phyloP scores from a whole-genome alignment of 2,888 invertebrate species.

The Pheosia tremula region DNA sequence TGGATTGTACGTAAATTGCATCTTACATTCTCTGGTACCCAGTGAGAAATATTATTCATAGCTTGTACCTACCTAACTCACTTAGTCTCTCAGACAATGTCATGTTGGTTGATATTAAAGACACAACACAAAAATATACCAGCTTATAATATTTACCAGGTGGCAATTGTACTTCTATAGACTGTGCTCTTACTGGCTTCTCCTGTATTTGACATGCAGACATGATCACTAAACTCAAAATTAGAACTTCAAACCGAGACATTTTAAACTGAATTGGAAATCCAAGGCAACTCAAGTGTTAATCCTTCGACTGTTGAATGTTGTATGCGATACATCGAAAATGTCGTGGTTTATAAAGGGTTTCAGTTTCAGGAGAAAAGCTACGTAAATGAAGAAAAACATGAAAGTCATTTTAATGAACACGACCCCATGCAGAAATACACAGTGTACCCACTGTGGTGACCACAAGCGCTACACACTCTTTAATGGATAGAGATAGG shows the following conservation, averaged over 20 bases:
- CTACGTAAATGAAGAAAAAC: constrained; percentile 30
- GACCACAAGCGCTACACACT: constrained; percentile 20
- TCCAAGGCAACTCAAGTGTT: constrained; percentile 6
- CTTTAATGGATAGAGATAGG: constrained; percentile 22
- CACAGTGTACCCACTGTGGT: constrained; percentile 37
- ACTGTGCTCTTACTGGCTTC: constrained; percentile 54
- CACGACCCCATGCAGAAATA: constrained; percentile 36
- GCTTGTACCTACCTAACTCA: no score
- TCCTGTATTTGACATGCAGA: constrained; percentile 51
- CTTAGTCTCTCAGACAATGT: no score
- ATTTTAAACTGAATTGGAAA: constrained; percentile 34
- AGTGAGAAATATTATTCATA: no score
- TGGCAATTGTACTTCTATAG: constrained; percentile 60
- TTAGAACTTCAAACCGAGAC: constrained; percentile 37
- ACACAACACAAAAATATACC: background rate
- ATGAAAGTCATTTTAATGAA: constrained; percentile 57
- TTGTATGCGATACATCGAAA: constrained; percentile 20
- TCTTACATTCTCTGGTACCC: no score
- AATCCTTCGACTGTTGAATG: constrained; percentile 17
- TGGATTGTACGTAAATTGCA: no score
- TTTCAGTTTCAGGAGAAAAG: constrained; percentile 9
- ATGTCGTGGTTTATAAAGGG: constrained; percentile 27
- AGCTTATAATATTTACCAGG: constrained; percentile 54
- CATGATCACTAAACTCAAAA: constrained; percentile 45
- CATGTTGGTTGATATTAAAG: no score